These are phyloP conservation scores for Silurus asotus DNA, from an alignment of 2,113 vertebrate species.

Conservation along the genomic window DNA sequence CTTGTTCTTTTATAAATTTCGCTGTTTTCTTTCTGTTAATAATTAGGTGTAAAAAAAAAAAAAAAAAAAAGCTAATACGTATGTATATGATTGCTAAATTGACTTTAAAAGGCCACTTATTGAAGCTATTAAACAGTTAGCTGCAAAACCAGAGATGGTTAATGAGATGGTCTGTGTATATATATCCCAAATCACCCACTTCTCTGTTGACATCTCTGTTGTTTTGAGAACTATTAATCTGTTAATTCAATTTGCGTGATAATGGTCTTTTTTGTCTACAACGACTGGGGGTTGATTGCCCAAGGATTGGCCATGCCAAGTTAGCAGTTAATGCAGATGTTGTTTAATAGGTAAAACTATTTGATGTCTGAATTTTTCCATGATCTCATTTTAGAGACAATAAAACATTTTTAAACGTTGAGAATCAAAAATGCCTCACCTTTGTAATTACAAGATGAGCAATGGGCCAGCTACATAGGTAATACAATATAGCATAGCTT, in stretches of 20 bases:
- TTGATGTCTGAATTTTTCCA: slow-evolving; percentile 56
- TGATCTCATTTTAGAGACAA: slow-evolving; percentile 54
- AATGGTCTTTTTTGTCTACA: slow-evolving; percentile 35
- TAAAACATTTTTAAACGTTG: slow-evolving; percentile 42
- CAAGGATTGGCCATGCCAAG: slow-evolving; percentile 59
- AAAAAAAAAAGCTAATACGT: slow-evolving; percentile 70
- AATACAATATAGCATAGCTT: not conserved
- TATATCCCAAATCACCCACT: slow-evolving; percentile 49
- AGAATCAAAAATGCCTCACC: slow-evolving; percentile 23
- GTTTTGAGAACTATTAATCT: slow-evolving; percentile 46
- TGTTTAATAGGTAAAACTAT: slow-evolving; percentile 60
- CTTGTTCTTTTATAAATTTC: slow-evolving; percentile 67
- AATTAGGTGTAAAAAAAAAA: slow-evolving; percentile 73
- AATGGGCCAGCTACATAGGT: not conserved
- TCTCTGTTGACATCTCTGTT: slow-evolving; percentile 40
- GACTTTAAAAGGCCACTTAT: slow-evolving; percentile 58
- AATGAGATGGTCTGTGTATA: slow-evolving; percentile 45
- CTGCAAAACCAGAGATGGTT: slow-evolving; percentile 50
- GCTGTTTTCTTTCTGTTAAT: slow-evolving; percentile 68
- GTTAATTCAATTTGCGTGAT: slow-evolving; percentile 45
- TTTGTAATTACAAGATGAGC: slow-evolving; percentile 28
- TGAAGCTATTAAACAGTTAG: slow-evolving; percentile 56
- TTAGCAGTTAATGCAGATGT: slow-evolving; percentile 61
- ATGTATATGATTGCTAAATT: slow-evolving; percentile 55
- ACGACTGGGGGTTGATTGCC: slow-evolving; percentile 49